Conservation (phyloP, 1,140 invertebrate species). For the Lordiphosa stackelbergi region DNA sequence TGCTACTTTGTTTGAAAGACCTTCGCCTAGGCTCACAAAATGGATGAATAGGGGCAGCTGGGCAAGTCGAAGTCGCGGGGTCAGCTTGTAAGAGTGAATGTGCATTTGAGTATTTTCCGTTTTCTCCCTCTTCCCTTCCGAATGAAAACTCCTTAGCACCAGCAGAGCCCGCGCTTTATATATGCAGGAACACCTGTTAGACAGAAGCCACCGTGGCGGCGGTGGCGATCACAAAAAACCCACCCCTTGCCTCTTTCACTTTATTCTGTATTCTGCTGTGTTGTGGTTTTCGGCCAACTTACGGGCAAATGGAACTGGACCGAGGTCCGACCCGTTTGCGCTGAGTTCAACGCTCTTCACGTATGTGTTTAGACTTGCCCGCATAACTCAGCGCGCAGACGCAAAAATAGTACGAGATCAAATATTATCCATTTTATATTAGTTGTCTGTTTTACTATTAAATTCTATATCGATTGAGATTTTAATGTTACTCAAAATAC, state of each 20-base stretch:
- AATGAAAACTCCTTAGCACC: slow-evolving; percentile 32
- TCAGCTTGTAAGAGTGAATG: background rate
- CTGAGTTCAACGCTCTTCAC: slow-evolving; percentile 22
- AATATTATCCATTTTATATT: too few species aligned
- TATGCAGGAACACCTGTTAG: slow-evolving; percentile 50
- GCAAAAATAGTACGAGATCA: too few species aligned
- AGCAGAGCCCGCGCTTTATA: slow-evolving; percentile 32
- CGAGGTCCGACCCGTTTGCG: background rate
- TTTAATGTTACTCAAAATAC: too few species aligned
- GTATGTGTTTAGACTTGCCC: background rate
- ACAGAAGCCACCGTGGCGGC: slow-evolving; percentile 29
- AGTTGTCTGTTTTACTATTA: too few species aligned
- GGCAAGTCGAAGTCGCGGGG: slow-evolving; percentile 3
- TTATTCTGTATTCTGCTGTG: slow-evolving; percentile 14
- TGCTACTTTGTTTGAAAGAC: too few species aligned
- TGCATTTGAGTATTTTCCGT: slow-evolving; percentile 17
- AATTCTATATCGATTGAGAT: too few species aligned
- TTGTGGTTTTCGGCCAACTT: slow-evolving; percentile 11
- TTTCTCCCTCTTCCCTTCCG: slow-evolving; percentile 21
- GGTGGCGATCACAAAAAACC: slow-evolving; percentile 36
- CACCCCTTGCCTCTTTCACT: slow-evolving; percentile 31
- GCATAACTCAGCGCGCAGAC: background rate
- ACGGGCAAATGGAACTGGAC: slow-evolving; percentile 5
- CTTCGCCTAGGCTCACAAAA: background rate
- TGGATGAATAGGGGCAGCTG: slow-evolving; percentile 1